A percentile compares a stretch with the other conserved stretches of the same genome.
phyloP scores from a whole-genome alignment of 2,888 invertebrate species.

The Beris morrisii region DNA sequence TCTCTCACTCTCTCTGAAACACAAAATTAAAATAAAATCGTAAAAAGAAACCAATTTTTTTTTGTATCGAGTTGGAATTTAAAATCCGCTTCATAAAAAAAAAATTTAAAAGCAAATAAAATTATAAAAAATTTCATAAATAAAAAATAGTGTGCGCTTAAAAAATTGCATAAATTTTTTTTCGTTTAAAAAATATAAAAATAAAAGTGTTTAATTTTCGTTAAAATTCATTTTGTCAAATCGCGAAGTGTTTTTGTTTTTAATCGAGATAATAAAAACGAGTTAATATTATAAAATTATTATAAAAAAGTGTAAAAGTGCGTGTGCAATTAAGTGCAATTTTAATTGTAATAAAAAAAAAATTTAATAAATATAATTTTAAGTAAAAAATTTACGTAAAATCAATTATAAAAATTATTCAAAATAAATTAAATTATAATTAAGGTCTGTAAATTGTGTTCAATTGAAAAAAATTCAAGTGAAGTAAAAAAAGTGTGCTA shows the following conservation, averaged over 20 bases:
- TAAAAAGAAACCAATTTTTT: too few relatives aligned
- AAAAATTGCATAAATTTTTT: not conserved
- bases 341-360: not conserved
- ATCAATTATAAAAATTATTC: not conserved
- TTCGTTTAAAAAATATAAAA: not conserved
- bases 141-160: not conserved
- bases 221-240: not conserved
- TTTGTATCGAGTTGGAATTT: not conserved
- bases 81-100: too few relatives aligned
- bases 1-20: not conserved
- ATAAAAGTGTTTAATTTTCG: not conserved
- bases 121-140: not conserved
- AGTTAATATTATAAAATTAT: too few relatives aligned
- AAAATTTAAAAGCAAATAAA: too few relatives aligned
- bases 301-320: not conserved
- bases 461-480: constrained; percentile 18
- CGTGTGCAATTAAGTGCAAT: constrained; percentile 28
- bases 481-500: constrained; percentile 22
- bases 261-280: not conserved
- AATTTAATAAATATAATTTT: not conserved
- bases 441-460: constrained; percentile 27
- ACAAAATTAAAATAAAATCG: too few relatives aligned
- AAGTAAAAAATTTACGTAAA: not conserved
- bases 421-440: constrained; percentile 11
- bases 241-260: not conserved